A percentile compares a stretch with the other conserved stretches of the same genome.
Evolutionary conservation across 2,888 invertebrate species (phyloP).

Genomic region (Cerastis leucographa): DNA sequence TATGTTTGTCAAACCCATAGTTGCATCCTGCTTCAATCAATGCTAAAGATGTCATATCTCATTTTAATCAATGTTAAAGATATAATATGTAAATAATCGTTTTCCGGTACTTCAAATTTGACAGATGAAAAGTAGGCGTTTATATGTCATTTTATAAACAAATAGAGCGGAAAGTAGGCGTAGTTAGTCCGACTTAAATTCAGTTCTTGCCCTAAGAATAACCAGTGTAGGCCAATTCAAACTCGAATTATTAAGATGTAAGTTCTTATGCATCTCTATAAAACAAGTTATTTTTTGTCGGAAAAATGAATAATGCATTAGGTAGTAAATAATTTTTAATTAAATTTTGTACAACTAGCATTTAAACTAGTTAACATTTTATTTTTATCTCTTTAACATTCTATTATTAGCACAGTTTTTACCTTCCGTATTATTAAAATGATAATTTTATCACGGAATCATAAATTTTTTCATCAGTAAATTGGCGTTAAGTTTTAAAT

Average conservation of each 20-base stretch:
- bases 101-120: too few species aligned
- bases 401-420: background rate
- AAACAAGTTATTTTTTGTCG: background rate
- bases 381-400: background rate
- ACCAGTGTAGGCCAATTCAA: background rate
- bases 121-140: too few species aligned
- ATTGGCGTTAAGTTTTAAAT: background rate
- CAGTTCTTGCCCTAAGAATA: too few species aligned
- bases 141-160: too few species aligned
- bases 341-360: background rate
- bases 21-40: too few species aligned
- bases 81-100: too few species aligned
- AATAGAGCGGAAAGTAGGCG: too few species aligned
- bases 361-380: background rate
- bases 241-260: background rate
- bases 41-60: too few species aligned
- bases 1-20: too few species aligned
- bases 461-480: slow-evolving; percentile 8
- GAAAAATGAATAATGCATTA: background rate
- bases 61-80: too few species aligned
- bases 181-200: too few species aligned
- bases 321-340: background rate
- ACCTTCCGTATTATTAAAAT: background rate
- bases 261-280: background rate
- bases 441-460: background rate